Conservation (phyloP, 2,888 invertebrate genomes). For the Coelinius sp. region DNA sequence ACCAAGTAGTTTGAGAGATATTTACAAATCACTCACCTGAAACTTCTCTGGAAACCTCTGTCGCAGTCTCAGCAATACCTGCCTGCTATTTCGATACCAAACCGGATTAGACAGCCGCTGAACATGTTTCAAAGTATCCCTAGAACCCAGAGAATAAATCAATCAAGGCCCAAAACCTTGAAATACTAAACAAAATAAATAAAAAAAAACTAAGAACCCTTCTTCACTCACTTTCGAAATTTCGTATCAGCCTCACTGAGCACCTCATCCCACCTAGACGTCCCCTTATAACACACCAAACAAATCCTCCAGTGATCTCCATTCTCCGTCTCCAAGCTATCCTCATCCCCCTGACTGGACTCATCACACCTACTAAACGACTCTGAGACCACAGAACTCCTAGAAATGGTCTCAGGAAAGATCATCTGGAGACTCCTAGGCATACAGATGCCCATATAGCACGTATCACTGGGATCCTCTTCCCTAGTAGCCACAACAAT, state of each 20-base stretch:
- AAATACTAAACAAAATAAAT: background rate
- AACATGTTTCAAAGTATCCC: conserved; percentile 78
- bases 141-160: conserved; percentile 48
- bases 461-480: conserved; percentile 74
- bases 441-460: conserved; percentile 83
- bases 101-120: conserved; percentile 85
- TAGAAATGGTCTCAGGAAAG: conserved; percentile 73
- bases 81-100: conserved; percentile 85
- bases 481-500: conserved; percentile 55
- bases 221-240: conserved; percentile 59
- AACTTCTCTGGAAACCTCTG: conserved; percentile 82
- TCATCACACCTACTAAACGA: background rate
- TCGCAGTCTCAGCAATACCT: conserved; percentile 82
- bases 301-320: conserved; percentile 61
- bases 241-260: conserved; percentile 56
- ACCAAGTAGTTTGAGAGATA: too few species aligned
- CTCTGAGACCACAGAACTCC: conserved; percentile 37
- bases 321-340: conserved; percentile 53
- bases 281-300: conserved; percentile 60
- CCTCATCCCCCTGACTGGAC: conserved; percentile 54
- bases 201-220: background rate
- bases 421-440: conserved; percentile 79
- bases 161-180: too few species aligned
- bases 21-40: conserved; percentile 70
- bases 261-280: conserved; percentile 47